These are phyloP conservation scores for Sminthopsis crassicaudata DNA, from an alignment of 2,113 vertebrate genomes.

Conservation along the genomic window DNA sequence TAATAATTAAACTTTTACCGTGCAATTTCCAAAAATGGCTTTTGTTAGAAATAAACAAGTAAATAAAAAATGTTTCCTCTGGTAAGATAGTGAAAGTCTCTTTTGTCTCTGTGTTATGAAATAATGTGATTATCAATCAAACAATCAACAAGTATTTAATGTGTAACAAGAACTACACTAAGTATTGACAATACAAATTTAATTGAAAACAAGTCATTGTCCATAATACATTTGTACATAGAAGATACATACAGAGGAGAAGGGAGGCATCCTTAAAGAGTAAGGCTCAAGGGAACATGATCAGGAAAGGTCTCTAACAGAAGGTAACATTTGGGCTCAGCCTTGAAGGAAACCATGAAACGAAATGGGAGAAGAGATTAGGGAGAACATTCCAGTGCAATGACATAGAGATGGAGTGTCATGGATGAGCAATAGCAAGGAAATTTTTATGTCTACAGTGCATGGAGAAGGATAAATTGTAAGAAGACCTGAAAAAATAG, in stretches of 20 bases:
- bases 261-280: neutral
- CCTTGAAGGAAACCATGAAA: neutral
- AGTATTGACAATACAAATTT: neutral
- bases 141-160: neutral
- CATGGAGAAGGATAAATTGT: neutral
- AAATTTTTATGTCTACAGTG: neutral
- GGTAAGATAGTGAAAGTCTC: neutral
- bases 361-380: neutral
- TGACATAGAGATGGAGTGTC: neutral
- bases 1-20: constrained; percentile 80
- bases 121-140: neutral
- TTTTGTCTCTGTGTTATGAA: neutral
- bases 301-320: neutral
- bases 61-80: constrained; percentile 51
- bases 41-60: constrained; percentile 53
- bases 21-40: constrained; percentile 53
- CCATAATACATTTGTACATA: neutral
- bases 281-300: neutral
- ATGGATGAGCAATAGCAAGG: neutral
- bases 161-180: neutral
- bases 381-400: neutral
- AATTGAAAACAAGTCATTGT: neutral
- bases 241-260: neutral
- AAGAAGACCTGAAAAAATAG: neutral
- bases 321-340: neutral